Base-by-base conservation (phyloP, 2,888 invertebrate species). In the Heliconius ethilla region DNA sequence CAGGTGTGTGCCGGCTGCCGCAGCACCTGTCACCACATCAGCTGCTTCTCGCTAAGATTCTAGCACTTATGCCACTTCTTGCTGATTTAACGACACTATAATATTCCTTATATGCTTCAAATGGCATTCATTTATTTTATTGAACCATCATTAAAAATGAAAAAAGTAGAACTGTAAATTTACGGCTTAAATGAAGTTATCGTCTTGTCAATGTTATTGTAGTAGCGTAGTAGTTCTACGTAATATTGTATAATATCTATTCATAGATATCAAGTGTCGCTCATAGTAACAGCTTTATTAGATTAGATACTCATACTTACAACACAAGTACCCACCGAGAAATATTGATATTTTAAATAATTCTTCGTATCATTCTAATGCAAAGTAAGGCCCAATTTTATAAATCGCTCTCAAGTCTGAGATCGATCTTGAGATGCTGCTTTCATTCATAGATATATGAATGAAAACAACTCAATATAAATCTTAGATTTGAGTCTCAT, bases 11-110 rank as follows among this genome's bases (percentile, higher is more conserved):
- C 92, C 93, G 91, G 92, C 91, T 94, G 93, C 89, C 85, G 82
- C 89, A 90, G 89, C 94, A 95, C 95, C 95, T 94, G 95, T 92
- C 92, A 83, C 27, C 77, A 55, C 83, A 89, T 92, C 93, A 92
- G 93, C 93, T 93, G 93, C 92, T 88, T 87, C 89, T 90, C 87
- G 80, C 84, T 88, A n/a, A 89, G 87, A 88, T 87, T 87, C 87
- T 88, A 40, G 63, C 72, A 22, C 59, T 59, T 88, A 88, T 89
- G 84, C 86, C 51, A 51, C 18, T 22, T 6, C 18, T 51, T 51
- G 51, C 51, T 7, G 7, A 85, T 82, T 83, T 82, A 80, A 84
- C 69, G n/a, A 45, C 69, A 69, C 25, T 78, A 75, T 85, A 51
- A 79, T 81, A 80, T 79, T 75, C 80, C 82, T 81, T 70, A 29